These are phyloP conservation scores for Styela plicata DNA, from an alignment of 23 tunicate genomes.

Conservation along the genomic window DNA sequence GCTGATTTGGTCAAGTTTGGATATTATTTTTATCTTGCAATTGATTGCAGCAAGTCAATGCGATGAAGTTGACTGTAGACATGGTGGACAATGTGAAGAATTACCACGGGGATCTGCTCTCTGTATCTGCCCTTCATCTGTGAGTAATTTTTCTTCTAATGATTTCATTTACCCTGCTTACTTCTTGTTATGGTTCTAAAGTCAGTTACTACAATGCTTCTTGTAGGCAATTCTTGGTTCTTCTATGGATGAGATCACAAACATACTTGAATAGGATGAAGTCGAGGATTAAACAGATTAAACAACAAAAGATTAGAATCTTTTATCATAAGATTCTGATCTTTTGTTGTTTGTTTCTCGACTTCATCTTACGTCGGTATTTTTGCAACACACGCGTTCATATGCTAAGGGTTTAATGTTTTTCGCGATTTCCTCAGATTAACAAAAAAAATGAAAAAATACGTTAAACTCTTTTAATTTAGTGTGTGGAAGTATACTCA, in stretches of 20 bases:
- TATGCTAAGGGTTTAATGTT: background rate
- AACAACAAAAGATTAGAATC: no score
- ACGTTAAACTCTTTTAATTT: background rate
- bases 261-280: no score
- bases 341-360: no score
- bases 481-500: constrained; percentile 46
- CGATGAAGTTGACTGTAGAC: constrained; percentile 58
- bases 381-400: background rate
- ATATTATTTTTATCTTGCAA: background rate
- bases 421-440: background rate
- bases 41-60: constrained; percentile 57
- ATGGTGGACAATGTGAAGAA: constrained; percentile 73
- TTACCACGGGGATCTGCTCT: constrained; percentile 32
- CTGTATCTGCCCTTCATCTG: constrained; percentile 72
- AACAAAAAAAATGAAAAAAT: background rate
- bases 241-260: no score
- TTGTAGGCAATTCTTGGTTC: no score
- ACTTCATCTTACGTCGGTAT: no score
- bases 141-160: constrained; percentile 15
- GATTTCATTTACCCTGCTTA: no score
- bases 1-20: background rate
- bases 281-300: no score
- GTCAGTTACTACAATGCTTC: no score
- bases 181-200: no score
- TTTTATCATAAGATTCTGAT: no score